Conservation (phyloP, 2,113 vertebrate species). For the Stegastes partitus region DNA sequence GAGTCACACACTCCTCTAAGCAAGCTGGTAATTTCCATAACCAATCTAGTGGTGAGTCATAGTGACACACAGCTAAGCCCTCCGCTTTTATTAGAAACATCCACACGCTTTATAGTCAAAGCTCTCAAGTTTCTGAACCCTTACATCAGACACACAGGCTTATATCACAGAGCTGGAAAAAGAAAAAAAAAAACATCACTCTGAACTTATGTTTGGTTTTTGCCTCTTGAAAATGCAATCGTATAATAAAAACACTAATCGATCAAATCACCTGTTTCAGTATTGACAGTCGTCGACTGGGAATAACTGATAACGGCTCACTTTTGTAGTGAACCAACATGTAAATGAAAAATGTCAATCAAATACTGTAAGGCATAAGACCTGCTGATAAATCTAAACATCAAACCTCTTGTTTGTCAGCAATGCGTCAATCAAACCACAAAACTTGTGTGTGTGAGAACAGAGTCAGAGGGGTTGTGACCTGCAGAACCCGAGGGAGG, state of each 20-base stretch:
- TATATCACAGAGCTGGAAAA: neutral
- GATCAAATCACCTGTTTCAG: neutral
- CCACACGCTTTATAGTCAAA: slow-evolving; percentile 23
- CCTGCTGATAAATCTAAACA: slow-evolving; percentile 4
- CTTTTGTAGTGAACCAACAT: neutral
- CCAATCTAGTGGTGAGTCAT: slow-evolving; percentile 70
- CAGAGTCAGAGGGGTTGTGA: slow-evolving; percentile 62
- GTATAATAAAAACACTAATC: neutral
- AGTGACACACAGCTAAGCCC: slow-evolving; percentile 14
- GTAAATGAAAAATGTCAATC: slow-evolving; percentile 9
- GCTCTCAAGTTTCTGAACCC: slow-evolving; percentile 7
- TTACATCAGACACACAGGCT: neutral
- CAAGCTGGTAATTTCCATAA: slow-evolving; percentile 62
- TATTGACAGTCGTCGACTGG: neutral
- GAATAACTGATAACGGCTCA: neutral
- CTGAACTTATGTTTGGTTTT: neutral
- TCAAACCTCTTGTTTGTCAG: slow-evolving; percentile 2
- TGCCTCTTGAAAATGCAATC: too few species aligned
- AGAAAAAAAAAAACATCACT: too few species aligned
- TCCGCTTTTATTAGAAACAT: slow-evolving; percentile 43
- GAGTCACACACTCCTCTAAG: slow-evolving; percentile 49
- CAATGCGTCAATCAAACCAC: slow-evolving; percentile 31
- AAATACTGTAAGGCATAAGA: neutral
- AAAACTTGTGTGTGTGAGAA: neutral
- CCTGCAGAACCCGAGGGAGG: slow-evolving; percentile 98